phyloP scores from a whole-genome alignment of 2,888 invertebrate genomes.

The Biston stratarius region DNA sequence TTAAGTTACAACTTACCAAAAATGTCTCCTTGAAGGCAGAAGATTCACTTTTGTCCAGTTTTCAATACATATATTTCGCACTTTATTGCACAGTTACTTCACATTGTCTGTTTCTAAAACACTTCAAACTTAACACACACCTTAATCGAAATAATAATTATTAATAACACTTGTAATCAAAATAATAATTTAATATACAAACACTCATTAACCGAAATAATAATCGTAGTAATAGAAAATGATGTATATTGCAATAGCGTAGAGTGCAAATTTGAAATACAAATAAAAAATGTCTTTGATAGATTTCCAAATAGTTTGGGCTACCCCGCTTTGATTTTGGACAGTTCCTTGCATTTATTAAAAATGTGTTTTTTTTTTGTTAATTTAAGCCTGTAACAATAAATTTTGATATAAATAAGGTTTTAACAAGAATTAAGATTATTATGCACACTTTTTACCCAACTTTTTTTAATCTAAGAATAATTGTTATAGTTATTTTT shows the following conservation, averaged over 20 bases:
- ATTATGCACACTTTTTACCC: not conserved
- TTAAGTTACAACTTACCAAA: conserved; percentile 21
- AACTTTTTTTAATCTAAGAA: too few relatives aligned
- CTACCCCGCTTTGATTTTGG: conserved; percentile 51
- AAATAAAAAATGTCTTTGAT: conserved; percentile 72
- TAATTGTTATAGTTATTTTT: too few relatives aligned
- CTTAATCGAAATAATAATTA: conserved; percentile 2
- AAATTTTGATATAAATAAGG: conserved; percentile 24
- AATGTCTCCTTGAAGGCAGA: conserved; percentile 1
- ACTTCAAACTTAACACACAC: conserved; percentile 28
- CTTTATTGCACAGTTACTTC: conserved; percentile 19
- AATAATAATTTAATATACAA: conserved; percentile 5
- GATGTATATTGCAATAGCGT: conserved; percentile 72
- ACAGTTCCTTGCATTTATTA: conserved; percentile 59
- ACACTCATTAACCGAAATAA: conserved; percentile 50
- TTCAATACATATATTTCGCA: conserved; percentile 18
- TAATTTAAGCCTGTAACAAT: conserved; percentile 54
- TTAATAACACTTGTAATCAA: not conserved
- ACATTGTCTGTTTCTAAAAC: conserved; percentile 35
- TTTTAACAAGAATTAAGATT: not conserved
- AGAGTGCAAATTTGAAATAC: conserved; percentile 75
- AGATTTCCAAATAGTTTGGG: conserved; percentile 57
- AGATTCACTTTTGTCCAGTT: conserved; percentile 17
- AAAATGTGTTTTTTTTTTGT: conserved; percentile 38
- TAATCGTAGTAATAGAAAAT: conserved; percentile 78